These are phyloP conservation scores for Stichopus chloronotus DNA, from an alignment of 35 echinoderm and acorn worm species.

Conservation along the genomic window DNA sequence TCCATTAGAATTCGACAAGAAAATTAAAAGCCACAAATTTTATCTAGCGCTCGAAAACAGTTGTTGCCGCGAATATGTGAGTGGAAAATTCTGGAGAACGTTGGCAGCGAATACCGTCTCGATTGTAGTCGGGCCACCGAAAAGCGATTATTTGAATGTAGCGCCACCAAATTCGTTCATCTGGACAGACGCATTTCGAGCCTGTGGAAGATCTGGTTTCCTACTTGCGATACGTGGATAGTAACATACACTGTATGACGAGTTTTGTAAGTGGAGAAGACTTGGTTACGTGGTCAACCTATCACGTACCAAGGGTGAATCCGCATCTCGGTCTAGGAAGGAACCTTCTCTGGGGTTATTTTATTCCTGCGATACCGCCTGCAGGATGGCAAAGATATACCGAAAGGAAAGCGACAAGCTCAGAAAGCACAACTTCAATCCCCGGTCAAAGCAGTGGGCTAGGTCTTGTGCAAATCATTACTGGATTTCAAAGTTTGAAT, in stretches of 20 bases:
- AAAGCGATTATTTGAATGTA: constrained; percentile 16
- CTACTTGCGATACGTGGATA: constrained; percentile 30
- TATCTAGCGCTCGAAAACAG: constrained; percentile 40
- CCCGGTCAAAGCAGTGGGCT: constrained; percentile 25
- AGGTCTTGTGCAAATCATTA: constrained; percentile 40
- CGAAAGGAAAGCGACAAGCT: neutral
- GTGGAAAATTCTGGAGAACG: constrained; percentile 35
- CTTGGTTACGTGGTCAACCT: constrained; percentile 19
- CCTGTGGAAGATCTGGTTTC: neutral
- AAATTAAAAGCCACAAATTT: constrained; percentile 38
- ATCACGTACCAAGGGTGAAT: neutral
- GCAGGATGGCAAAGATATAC: constrained; percentile 23
- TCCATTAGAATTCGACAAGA: constrained; percentile 3
- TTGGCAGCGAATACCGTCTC: neutral
- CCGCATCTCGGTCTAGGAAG: neutral
- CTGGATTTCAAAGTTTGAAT: constrained; percentile 36
- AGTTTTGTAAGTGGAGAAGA: constrained; percentile 19
- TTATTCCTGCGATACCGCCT: constrained; percentile 36
- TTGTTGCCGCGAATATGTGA: constrained; percentile 21
- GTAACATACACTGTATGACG: constrained; percentile 18
- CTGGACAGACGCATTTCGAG: constrained; percentile 38
- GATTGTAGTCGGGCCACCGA: constrained; percentile 24
- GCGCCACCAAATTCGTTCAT: constrained; percentile 57
- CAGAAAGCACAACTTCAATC: constrained; percentile 18
- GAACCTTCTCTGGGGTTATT: neutral